These are phyloP conservation scores for Ruditapes philippinarum DNA, from an alignment of 1,140 invertebrate species.

Conservation along the genomic window DNA sequence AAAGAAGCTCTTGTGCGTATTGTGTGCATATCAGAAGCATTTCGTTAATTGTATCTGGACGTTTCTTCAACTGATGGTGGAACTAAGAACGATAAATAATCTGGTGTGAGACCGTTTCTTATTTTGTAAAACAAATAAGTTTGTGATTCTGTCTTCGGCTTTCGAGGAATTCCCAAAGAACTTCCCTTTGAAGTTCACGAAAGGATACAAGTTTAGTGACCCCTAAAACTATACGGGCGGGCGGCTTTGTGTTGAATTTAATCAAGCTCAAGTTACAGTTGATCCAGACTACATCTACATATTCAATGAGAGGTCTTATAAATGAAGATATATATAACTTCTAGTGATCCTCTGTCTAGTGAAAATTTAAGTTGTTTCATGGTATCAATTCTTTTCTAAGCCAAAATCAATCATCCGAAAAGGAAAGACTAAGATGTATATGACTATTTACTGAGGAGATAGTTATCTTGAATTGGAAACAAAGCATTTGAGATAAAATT, in stretches of 20 bases:
- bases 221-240: background rate
- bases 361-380: conserved; percentile 33
- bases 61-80: too few relatives aligned
- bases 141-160: background rate
- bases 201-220: too few relatives aligned
- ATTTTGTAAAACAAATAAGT: background rate
- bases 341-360: conserved; percentile 16
- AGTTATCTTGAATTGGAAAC: too few relatives aligned
- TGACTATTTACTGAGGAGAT: too few relatives aligned
- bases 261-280: conserved; percentile 29
- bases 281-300: conserved; percentile 45
- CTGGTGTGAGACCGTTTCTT: background rate
- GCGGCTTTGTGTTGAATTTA: conserved; percentile 21
- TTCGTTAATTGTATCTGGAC: too few relatives aligned
- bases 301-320: conserved; percentile 52
- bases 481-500: too few relatives aligned
- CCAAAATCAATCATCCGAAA: too few relatives aligned
- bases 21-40: too few relatives aligned
- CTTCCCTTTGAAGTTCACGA: background rate
- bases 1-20: too few relatives aligned
- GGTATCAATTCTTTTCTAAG: conserved; percentile 39
- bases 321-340: conserved; percentile 48
- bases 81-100: too few relatives aligned
- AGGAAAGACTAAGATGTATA: too few relatives aligned
- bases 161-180: background rate